Evolutionary conservation across 2,797 vertebrate species (phyloP).

Genomic region (Anabacerthia variegaticeps): DNA sequence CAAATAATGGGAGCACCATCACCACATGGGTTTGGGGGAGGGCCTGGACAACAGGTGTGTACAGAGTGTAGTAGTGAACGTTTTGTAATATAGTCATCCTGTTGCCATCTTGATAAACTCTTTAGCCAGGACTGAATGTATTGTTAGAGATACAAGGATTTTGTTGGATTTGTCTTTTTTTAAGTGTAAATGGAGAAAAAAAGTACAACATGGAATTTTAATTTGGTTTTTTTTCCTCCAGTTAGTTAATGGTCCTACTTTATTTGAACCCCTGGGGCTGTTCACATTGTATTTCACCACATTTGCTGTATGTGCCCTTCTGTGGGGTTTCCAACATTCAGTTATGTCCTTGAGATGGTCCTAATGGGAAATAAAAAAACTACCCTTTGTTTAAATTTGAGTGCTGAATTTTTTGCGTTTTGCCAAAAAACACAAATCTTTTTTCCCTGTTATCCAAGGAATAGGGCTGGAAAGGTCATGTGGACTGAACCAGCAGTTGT

Average conservation of each 20-base stretch:
- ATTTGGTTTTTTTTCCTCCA: slow-evolving; percentile 22
- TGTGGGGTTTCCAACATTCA: slow-evolving; percentile 33
- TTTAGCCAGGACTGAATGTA: slow-evolving; percentile 66
- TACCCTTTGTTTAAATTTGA: slow-evolving; percentile 76
- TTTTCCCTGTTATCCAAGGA: neutral
- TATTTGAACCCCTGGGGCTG: slow-evolving; percentile 63
- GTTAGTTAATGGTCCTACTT: slow-evolving; percentile 50
- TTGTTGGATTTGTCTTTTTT: slow-evolving; percentile 57
- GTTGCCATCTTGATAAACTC: slow-evolving; percentile 73
- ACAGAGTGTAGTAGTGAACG: slow-evolving; percentile 72
- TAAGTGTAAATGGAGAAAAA: slow-evolving; percentile 31
- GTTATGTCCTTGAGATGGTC: slow-evolving; percentile 59
- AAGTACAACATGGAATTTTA: slow-evolving; percentile 34
- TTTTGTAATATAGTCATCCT: slow-evolving; percentile 78
- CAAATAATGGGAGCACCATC: slow-evolving; percentile 77
- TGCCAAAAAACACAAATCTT: neutral
- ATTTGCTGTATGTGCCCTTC: slow-evolving; percentile 65
- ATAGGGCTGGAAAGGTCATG: neutral
- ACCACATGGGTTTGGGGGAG: slow-evolving; percentile 31
- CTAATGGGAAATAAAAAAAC: slow-evolving; percentile 72
- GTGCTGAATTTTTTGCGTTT: slow-evolving; percentile 43
- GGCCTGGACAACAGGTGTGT: slow-evolving; percentile 73
- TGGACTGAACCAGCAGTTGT: neutral
- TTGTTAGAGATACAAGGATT: slow-evolving; percentile 61
- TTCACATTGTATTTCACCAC: slow-evolving; percentile 61